Evolutionary conservation across 2,888 invertebrate genomes (phyloP).

Genomic region (Drosophila falleni): DNA sequence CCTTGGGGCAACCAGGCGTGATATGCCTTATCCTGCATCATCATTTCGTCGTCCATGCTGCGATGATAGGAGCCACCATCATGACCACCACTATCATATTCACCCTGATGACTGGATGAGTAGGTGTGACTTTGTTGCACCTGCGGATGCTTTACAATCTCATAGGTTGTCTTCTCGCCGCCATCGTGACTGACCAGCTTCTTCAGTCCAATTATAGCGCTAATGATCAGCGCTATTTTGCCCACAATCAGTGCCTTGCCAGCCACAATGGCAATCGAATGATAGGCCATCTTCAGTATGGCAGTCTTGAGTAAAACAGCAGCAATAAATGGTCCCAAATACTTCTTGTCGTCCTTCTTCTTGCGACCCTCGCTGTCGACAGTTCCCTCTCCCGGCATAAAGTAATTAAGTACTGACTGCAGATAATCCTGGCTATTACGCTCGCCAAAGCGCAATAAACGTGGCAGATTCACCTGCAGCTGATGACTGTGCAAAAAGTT

Average conservation of each 20-base stretch:
- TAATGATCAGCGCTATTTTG: slow-evolving; percentile 92
- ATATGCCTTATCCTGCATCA: slow-evolving; percentile 89
- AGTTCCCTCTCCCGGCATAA: slow-evolving; percentile 44
- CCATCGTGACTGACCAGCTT: slow-evolving; percentile 90
- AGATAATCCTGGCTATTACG: slow-evolving; percentile 84
- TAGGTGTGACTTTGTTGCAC: slow-evolving; percentile 92
- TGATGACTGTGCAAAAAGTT: slow-evolving; percentile 88
- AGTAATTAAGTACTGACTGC: slow-evolving; percentile 84
- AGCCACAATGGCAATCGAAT: slow-evolving; percentile 91
- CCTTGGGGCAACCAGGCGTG: slow-evolving; percentile 86
- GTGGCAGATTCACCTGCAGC: slow-evolving; percentile 87
- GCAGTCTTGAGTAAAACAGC: slow-evolving; percentile 90
- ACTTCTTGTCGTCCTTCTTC: slow-evolving; percentile 87
- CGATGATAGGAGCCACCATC: slow-evolving; percentile 88
- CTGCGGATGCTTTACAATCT: slow-evolving; percentile 94
- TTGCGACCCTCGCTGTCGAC: slow-evolving; percentile 86
- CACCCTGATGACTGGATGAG: slow-evolving; percentile 89
- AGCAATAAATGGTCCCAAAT: slow-evolving; percentile 89
- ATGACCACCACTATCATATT: slow-evolving; percentile 87
- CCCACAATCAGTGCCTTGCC: slow-evolving; percentile 93
- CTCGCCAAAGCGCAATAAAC: slow-evolving; percentile 86
- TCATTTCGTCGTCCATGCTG: slow-evolving; percentile 87
- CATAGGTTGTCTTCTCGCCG: slow-evolving; percentile 92
- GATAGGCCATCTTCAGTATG: slow-evolving; percentile 91
- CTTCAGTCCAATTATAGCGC: slow-evolving; percentile 92